Base-by-base conservation (phyloP, 2,888 invertebrate genomes). In the Tortrix viridana region DNA sequence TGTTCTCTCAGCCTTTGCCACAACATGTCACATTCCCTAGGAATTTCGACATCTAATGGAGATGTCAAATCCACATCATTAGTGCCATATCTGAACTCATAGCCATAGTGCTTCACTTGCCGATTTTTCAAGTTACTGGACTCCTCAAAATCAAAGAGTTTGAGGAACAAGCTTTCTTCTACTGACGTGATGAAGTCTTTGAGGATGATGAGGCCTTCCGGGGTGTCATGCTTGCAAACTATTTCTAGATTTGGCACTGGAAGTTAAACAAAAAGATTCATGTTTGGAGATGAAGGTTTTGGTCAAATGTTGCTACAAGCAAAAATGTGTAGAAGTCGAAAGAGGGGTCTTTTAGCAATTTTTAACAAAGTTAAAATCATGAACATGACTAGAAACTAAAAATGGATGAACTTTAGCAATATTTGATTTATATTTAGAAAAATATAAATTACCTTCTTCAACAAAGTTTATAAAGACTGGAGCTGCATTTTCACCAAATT, bases 81-180 rank as follows among this genome's bases (percentile, higher is more conserved):
- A 22, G 93, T 95, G 52, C 95, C 96, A 85, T 99, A 99, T 67
- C 95, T 90, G 83, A 99, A 99, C 81, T 98, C 97, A 84, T 95
- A 98, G 0, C 98, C 98, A 88, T 94, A 98, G 88, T 98, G 98
- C 79, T 94, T 95, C 0, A 98, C 98, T 87, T 94, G 93, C 41
- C 98, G 92, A 78, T 98, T 95, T 80, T 97, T 98, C 69, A 98
- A 84, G 38, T 75, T 82, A 12, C 72, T 80, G 3, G 78, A 71
- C 6, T 85, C 79, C n/a, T 63, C 77, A 26, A 81, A 94, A 68
- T 94, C 80, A 73, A 96, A 93, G 26, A 93, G 84, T 26, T 91
- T 71, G 7, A 97, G 71, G 2, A 97, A 88, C 5, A 67, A 26
- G 1, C 80, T 66, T 79, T 98, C 97, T 85, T 97, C 96, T 7